Evolutionary conservation across 2,888 invertebrate species (phyloP), one percentile per base, ranked within the genome.

Genomic region (Tinea trinotella): DNA sequence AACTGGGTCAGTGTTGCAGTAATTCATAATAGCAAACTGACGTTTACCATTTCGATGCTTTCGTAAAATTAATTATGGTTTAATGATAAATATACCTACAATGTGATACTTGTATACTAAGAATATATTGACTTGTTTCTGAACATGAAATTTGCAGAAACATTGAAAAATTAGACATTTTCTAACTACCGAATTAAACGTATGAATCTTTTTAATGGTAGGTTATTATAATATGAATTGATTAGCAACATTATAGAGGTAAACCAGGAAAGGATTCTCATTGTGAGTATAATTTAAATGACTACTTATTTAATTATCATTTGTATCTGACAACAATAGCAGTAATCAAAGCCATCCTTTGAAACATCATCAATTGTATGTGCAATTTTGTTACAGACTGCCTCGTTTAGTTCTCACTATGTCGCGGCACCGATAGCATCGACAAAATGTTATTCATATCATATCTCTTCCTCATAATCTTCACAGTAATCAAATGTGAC

Each of bases 401-500:
- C 17, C 71, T 63, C 59, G n/a, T 20, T 75, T 71, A 85, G 83
- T 84, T 71, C 61, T 69, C 69, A 77, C 69, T 74, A 83, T 83
- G 80, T 70, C 74, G 71, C 65, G 67, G 76, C 52, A 62, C 59
- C 62, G 65, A 66, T 64, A 66, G 66, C 66, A 81, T 83, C 75
- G 71, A 71, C 74, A 84, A 82, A 83, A 84, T 84, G 84, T 81
- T 82, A 72, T 68, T 59, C 61, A 71, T 12, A 10, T 44, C 17
- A 24, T 10, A 19, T 9, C 30, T 18, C 1, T 49, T 19, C 40
- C 18, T 35, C 36, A 13, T 22, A n/a, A 46, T 50, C 2, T 12
- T 54, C 10, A 40, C 44, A 17, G 30, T 13, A 9, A 35, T 22
- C 5, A 7, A 40, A 18, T 5, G 35, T 48, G 68, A 61, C 40